Conservation (phyloP, 2,888 invertebrate species). For the Acrobasis repandana region DNA sequence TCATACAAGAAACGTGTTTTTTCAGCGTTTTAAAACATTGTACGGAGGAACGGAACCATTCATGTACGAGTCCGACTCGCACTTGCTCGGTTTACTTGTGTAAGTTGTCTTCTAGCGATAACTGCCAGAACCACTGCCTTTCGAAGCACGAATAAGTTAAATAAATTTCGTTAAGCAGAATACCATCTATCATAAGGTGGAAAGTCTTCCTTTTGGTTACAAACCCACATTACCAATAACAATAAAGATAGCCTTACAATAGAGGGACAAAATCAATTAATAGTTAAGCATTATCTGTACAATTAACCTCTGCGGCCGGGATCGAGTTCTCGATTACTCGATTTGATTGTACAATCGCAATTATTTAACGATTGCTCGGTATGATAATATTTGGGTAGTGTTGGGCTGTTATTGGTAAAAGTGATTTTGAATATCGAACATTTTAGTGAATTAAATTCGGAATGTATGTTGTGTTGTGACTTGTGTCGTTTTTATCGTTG, state of each 20-base stretch:
- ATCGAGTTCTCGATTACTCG: conserved; percentile 25
- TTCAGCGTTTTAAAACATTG: too few species aligned
- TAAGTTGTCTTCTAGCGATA: too few species aligned
- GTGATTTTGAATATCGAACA: conserved; percentile 2
- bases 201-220: background rate
- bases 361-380: conserved; percentile 35
- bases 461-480: too few species aligned
- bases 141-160: background rate
- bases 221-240: conserved; percentile 14
- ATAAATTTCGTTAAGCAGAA: background rate
- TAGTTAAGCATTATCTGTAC: conserved; percentile 55
- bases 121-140: too few species aligned
- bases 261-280: conserved; percentile 67
- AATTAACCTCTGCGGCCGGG: conserved; percentile 36
- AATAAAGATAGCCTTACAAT: conserved; percentile 24
- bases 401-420: conserved; percentile 11
- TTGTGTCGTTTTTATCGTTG: too few species aligned
- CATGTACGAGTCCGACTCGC: too few species aligned
- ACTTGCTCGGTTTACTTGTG: too few species aligned
- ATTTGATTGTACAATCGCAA: conserved; percentile 27
- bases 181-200: background rate
- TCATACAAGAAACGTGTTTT: too few species aligned
- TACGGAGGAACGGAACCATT: too few species aligned
- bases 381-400: conserved; percentile 31
- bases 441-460: background rate